These are phyloP conservation scores for Glyphotaelius pellucidus DNA, from an alignment of 2,888 invertebrate genomes.

Conservation along the genomic window DNA sequence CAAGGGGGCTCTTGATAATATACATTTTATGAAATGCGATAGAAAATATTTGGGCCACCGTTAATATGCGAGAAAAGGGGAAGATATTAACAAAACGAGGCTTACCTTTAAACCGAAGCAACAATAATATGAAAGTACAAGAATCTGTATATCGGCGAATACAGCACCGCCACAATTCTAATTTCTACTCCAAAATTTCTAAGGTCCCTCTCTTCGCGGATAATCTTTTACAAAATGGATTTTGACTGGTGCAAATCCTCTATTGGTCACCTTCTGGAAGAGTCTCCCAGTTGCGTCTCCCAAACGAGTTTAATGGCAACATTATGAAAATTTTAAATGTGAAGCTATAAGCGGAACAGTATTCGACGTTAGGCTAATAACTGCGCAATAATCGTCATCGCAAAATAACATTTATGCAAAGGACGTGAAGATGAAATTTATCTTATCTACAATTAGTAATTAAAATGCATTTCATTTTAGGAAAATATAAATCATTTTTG, in stretches of 20 bases:
- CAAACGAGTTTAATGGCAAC: slow-evolving; percentile 69
- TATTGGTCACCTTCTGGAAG: slow-evolving; percentile 74
- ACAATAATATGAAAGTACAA: slow-evolving; percentile 42
- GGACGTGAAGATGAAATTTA: background rate
- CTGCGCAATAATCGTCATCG: background rate
- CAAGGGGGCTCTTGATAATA: slow-evolving; percentile 4
- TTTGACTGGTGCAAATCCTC: slow-evolving; percentile 78
- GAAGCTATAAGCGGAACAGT: background rate
- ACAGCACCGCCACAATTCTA: slow-evolving; percentile 31
- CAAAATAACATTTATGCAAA: background rate
- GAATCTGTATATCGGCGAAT: slow-evolving; percentile 30
- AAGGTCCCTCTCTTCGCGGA: slow-evolving; percentile 55
- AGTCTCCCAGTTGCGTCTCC: slow-evolving; percentile 79
- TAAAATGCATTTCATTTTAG: background rate
- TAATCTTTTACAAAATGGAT: slow-evolving; percentile 76
- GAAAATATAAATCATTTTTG: background rate
- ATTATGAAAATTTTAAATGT: slow-evolving; percentile 19
- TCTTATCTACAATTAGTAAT: background rate
- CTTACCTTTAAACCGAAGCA: slow-evolving; percentile 49
- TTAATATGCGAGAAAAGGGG: slow-evolving; percentile 46
- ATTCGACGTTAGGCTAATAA: background rate
- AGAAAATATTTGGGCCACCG: slow-evolving; percentile 25
- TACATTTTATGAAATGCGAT: slow-evolving; percentile 18
- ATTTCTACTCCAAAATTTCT: slow-evolving; percentile 54
- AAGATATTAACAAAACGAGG: slow-evolving; percentile 32